Base-by-base conservation (phyloP, 2,888 invertebrate genomes). In the Eilema griseolum region DNA sequence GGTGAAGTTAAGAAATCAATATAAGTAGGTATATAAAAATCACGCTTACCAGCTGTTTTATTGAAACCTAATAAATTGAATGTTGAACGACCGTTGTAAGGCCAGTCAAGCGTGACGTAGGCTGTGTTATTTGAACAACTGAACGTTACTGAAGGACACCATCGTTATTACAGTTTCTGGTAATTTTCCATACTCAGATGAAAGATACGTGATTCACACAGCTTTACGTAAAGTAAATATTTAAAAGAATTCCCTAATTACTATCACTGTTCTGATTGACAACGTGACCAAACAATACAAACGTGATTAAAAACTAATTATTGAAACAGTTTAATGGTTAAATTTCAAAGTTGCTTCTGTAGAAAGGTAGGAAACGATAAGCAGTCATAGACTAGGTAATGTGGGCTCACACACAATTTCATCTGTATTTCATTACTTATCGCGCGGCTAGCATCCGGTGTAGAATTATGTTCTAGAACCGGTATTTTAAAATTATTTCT, bases 61-160 rank as follows among this genome's bases (percentile, higher is more conserved):
- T 61, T 46, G 52, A 59, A 28, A 46, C 7, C 52, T 0, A 33
- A n/a, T n/a, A n/a, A 52, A 52, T n/a, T 52, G 26, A 56, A 33
- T 28, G 16, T 46, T 26, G 61, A 52, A 61, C 8, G 63, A 65
- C 67, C 57, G 41, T n/a, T 10, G 14, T 11, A 60, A 69, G 73
- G 73, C 73, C 70, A 78, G 56, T 16, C 16, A 20, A n/a, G 20
- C 59, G 66, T 77, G 77, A 82, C 75, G 74, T 73, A n/a, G 23
- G 8, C 20, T 41, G 10, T 7, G 23, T 3, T 80, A 71, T 80
- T 82, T 83, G 68, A 65, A 75, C 83, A 86, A 77, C 76, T 83
- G 83, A 75, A 79, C 72, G 66, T 57, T 73, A 72, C 74, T 66
- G 75, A 77, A 85, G 81, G 80, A 80, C 75, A 76, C 71, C 70